Evolutionary conservation across 2,113 vertebrate species (phyloP).

Genomic region (Sturnira hondurensis): DNA sequence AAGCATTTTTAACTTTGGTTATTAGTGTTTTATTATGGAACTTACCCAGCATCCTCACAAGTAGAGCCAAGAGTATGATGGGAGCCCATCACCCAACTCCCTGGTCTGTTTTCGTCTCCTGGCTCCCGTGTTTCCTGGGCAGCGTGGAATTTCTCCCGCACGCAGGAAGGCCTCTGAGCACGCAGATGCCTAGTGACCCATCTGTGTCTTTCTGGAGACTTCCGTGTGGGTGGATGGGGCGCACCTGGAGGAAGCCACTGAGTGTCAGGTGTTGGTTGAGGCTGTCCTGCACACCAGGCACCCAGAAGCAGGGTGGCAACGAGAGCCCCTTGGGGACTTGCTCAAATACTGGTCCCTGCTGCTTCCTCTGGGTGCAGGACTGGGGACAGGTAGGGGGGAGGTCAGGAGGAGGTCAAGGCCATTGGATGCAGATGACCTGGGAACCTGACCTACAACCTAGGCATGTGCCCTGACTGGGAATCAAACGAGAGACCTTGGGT

Average conservation of each 20-base stretch:
- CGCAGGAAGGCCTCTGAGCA: background rate
- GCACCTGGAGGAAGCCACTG: background rate
- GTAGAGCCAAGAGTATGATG: rapidly evolving
- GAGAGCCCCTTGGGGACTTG: background rate
- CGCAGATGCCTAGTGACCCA: too few relatives aligned
- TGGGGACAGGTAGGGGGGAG: background rate
- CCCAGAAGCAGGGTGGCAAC: background rate
- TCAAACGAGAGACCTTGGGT: too few relatives aligned
- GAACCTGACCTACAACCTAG: too few relatives aligned
- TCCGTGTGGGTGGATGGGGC: background rate
- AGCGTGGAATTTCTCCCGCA: background rate
- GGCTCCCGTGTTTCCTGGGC: rapidly evolving
- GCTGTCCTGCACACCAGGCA: background rate
- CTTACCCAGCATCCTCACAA: background rate
- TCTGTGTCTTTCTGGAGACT: background rate
- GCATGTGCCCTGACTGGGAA: too few relatives aligned
- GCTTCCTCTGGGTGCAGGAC: background rate
- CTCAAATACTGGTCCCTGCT: background rate
- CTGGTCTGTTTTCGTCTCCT: rapidly evolving
- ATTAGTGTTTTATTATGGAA: background rate
- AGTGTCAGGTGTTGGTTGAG: background rate
- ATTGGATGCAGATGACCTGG: background rate
- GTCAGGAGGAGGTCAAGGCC: background rate
- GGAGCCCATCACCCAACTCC: too few relatives aligned
- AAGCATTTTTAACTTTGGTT: background rate